Base-by-base conservation (phyloP, 2,888 invertebrate species). In the Cheilosia pagana region DNA sequence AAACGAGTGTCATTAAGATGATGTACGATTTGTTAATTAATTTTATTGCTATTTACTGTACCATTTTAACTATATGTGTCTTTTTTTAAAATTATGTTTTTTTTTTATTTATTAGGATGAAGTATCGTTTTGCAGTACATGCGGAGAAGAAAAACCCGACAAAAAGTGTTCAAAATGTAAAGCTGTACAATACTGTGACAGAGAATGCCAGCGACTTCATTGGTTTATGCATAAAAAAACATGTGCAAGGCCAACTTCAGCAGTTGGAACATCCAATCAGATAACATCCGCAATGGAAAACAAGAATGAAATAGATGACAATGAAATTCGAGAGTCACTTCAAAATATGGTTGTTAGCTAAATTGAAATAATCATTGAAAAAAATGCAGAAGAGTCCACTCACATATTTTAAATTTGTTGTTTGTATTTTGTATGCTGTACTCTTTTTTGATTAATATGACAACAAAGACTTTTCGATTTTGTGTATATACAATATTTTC, bases 121-220 rank as follows among this genome's bases (percentile, higher is more conserved):
- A 14, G 93, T 94, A 63, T 93, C 94, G 12, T 94, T 93, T 89
- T 98, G 98, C 91, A 95, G 95, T 75, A 96, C 97, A 1, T 98
- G 98, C 89, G 96, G 96, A 0, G 96, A 97, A 89, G 96, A 97
- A 88, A 95, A 96, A 87, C 97, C 98, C 0, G 94, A 95, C 7
- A 98, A 98, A 90, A 97, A 98, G 91, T 99, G 99, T 92, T 96
- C 98, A 10, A 97, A 97, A 90, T 99, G 99, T 92, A 98, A 97
- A 93, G 94, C 94, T 75, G 97, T 97, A 65, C 95, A 96, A 90
- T 99, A 99, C 91, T 99, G 99, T 92, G 96, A 98, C 92, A 94
- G 96, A 81, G 96, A 96, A 89, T 99, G 99, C 91, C 99, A 99
- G 91, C 95, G 97, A 87, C 93, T 98, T 57, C 98, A 97, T 90